phyloP scores from a whole-genome alignment of 2,797 vertebrate genomes.

The Calcarius lapponicus region DNA sequence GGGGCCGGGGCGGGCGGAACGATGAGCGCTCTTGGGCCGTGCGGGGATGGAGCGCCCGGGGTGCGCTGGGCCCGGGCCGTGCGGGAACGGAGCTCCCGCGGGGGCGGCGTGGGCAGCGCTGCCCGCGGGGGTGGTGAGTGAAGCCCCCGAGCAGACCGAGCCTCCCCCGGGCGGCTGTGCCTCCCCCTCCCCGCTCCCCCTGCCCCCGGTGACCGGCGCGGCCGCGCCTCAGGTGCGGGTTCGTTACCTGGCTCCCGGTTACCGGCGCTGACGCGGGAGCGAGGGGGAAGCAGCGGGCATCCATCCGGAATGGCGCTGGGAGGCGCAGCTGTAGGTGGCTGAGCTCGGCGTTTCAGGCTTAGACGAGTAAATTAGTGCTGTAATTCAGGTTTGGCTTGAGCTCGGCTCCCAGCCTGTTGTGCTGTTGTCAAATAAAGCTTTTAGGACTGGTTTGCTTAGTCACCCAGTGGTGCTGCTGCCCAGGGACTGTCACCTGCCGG shows the following conservation, averaged over 20 bases:
- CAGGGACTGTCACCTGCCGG: neutral
- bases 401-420: neutral
- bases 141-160: neutral
- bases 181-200: neutral
- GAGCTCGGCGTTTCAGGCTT: neutral
- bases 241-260: neutral
- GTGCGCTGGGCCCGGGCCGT: neutral
- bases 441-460: conserved; percentile 16
- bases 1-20: neutral
- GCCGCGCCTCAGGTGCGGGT: neutral
- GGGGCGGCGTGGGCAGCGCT: neutral
- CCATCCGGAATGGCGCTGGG: neutral
- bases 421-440: neutral
- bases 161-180: neutral
- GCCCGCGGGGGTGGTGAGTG: neutral
- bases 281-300: neutral
- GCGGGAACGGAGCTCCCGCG: no score
- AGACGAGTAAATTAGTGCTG: neutral
- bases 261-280: neutral
- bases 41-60: no score
- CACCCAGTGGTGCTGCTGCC: neutral
- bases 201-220: neutral
- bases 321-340: neutral
- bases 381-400: neutral
- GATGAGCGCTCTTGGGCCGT: neutral